Evolutionary conservation across 2,113 vertebrate genomes (phyloP), one percentile per base, ranked within the genome.

Genomic region (Climacteris rufus): DNA sequence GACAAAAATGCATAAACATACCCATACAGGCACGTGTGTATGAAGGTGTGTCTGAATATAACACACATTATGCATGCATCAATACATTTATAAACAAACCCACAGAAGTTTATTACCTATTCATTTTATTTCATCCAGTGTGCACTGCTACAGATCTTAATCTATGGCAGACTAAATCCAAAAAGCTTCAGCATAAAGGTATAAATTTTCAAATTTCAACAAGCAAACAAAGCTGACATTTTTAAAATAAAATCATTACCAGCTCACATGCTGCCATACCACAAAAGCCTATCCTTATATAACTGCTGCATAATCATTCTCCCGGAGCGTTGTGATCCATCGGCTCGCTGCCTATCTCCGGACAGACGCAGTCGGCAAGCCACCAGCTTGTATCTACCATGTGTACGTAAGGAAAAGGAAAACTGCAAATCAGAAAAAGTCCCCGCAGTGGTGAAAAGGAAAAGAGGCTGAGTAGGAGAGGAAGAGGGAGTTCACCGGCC

Each of bases 381-480:
- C 97, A 97, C 97, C 97, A 90, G 98, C 98, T 97, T 70, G 33
- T 45, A 96, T 93, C 93, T 96, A 96, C 96, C 92, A 96, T 95
- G 97, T 95, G 97, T 90, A 97, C 83, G 85, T 83, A 83, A 94
- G 96, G 72, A 91, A 96, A 94, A 96, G 93, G 96, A 97, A 98
- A 98, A 95, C 97, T 93, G 97, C 97, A 97, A 98, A 98, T 98
- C 94, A 98, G 97, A 97, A 97, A 84, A 90, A 82, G 96, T 98
- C 97, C 97, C 98, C 90, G 96, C 98, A 98, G 98, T 71, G 98
- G 97, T 89, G 96, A 97, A 97, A 97, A 97, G 98, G 97, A 97
- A 98, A 98, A 97, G 96, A 98, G 97, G 97, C 96, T 96, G 96
- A 98, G 97, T 96, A 93, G 97, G 97, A 98, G 97, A 97, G 96